Percentiles rank a stretch among this genome's conserved stretches.
Conservation (phyloP, 2,888 invertebrate genomes). For the Andrena dorsata region DNA sequence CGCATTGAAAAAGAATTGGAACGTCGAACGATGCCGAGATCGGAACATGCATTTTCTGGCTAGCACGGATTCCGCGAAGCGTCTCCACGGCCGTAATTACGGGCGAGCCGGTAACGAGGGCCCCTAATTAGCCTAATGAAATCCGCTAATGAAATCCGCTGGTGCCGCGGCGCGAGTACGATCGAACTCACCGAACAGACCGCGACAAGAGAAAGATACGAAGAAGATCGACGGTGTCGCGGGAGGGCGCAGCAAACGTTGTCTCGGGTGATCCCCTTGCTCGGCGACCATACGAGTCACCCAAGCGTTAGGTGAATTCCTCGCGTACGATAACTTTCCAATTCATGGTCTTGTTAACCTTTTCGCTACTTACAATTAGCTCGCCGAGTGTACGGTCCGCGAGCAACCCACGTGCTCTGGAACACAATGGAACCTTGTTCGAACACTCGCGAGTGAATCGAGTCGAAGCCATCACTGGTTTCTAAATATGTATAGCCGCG, state of each 20-base stretch:
- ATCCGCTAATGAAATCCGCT: slow-evolving; percentile 66
- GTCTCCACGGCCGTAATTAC: slow-evolving; percentile 70
- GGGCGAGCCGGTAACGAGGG: slow-evolving; percentile 62
- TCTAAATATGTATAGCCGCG: no score
- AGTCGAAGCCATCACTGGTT: no score
- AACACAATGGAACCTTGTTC: no score
- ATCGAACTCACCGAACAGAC: slow-evolving; percentile 23
- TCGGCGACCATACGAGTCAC: slow-evolving; percentile 34
- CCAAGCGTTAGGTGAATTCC: slow-evolving; percentile 30
- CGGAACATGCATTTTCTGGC: slow-evolving; percentile 56
- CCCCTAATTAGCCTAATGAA: slow-evolving; percentile 72
- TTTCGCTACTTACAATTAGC: no score
- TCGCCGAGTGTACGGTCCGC: no score
- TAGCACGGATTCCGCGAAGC: slow-evolving; percentile 64
- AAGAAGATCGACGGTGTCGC: slow-evolving; percentile 8
- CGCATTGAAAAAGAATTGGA: slow-evolving; percentile 35
- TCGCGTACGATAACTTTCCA: neutral
- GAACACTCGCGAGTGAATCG: no score
- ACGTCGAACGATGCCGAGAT: slow-evolving; percentile 33
- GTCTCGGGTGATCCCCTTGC: slow-evolving; percentile 26
- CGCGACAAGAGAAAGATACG: neutral
- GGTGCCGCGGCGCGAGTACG: slow-evolving; percentile 23
- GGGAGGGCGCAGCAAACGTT: neutral
- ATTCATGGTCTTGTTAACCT: neutral
- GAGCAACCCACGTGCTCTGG: no score